Evolutionary conservation across 2,888 invertebrate species (phyloP).

Genomic region (Ceraclea dissimilis): DNA sequence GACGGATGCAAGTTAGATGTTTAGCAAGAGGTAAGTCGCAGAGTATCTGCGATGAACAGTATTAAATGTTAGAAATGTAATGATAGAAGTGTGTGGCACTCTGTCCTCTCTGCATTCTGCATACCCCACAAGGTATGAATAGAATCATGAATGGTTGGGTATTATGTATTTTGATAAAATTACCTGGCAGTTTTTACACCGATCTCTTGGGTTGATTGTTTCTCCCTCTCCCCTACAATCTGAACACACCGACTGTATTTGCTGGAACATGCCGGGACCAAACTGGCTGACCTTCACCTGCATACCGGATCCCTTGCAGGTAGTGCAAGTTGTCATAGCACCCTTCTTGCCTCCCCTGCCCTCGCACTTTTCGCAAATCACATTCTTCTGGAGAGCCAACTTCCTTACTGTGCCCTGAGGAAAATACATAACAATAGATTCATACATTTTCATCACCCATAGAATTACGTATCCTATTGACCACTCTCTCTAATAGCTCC

Average conservation of each 20-base stretch:
- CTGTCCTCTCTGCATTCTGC: too few species aligned
- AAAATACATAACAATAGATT: too few species aligned
- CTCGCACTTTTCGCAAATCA: slow-evolving; percentile 94
- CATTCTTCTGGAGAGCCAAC: slow-evolving; percentile 87
- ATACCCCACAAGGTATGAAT: too few species aligned
- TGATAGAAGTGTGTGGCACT: too few species aligned
- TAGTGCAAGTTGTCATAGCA: slow-evolving; percentile 74
- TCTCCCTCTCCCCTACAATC: slow-evolving; percentile 86
- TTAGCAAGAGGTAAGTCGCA: too few species aligned
- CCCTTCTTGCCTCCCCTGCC: slow-evolving; percentile 95
- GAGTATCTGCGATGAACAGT: too few species aligned
- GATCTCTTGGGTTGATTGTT: slow-evolving; percentile 79
- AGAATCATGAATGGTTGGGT: too few species aligned
- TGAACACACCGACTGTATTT: slow-evolving; percentile 80
- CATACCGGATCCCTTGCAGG: slow-evolving; percentile 86
- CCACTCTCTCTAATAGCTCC: too few species aligned
- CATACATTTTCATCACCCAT: too few species aligned
- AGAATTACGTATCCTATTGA: background rate
- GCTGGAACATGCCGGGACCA: slow-evolving; percentile 67
- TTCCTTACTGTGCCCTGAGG: slow-evolving; percentile 74
- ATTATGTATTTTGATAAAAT: background rate
- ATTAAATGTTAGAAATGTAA: too few species aligned
- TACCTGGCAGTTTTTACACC: slow-evolving; percentile 83
- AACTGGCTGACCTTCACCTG: slow-evolving; percentile 63
- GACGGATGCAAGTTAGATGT: too few species aligned